phyloP scores from a whole-genome alignment of 1,140 invertebrate genomes.

The Akabosia matsudoensis region DNA sequence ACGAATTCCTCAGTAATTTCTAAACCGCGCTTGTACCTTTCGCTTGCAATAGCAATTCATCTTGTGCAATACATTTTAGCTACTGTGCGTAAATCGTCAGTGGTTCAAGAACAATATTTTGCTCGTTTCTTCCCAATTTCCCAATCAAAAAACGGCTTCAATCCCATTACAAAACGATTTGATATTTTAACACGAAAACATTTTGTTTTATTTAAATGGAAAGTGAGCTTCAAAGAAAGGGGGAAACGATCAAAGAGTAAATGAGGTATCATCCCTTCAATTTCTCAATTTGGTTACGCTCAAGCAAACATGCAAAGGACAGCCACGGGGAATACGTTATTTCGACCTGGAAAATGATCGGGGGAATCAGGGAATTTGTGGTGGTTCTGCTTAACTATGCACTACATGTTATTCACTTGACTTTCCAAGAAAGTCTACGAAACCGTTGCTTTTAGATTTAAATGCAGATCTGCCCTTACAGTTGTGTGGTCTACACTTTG shows the following conservation, averaged over 20 bases:
- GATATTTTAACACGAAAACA: not conserved
- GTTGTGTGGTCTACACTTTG: constrained; percentile 24
- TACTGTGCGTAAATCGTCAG: too few species aligned
- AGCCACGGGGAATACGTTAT: not conserved
- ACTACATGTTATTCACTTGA: not conserved
- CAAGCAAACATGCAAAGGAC: not conserved
- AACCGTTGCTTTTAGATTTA: not conserved
- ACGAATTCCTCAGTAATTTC: not conserved
- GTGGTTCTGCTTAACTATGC: not conserved
- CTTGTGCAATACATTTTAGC: not conserved
- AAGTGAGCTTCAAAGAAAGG: not conserved
- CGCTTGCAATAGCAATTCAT: not conserved
- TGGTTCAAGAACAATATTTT: too few species aligned
- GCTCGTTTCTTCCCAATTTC: too few species aligned
- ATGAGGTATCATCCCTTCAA: constrained; percentile 15
- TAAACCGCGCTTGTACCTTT: not conserved
- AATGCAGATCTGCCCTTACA: not conserved
- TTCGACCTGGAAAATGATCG: not conserved
- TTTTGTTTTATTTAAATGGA: too few species aligned
- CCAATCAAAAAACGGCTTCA: too few species aligned
- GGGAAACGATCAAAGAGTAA: not conserved
- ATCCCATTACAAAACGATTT: too few species aligned
- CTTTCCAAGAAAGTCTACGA: not conserved
- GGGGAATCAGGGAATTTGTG: not conserved
- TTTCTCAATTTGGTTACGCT: constrained; percentile 23